Percentiles rank a stretch among this genome's conserved stretches.
Evolutionary conservation across 2,888 invertebrate genomes (phyloP).

Genomic region (Epinotia brunnichana): DNA sequence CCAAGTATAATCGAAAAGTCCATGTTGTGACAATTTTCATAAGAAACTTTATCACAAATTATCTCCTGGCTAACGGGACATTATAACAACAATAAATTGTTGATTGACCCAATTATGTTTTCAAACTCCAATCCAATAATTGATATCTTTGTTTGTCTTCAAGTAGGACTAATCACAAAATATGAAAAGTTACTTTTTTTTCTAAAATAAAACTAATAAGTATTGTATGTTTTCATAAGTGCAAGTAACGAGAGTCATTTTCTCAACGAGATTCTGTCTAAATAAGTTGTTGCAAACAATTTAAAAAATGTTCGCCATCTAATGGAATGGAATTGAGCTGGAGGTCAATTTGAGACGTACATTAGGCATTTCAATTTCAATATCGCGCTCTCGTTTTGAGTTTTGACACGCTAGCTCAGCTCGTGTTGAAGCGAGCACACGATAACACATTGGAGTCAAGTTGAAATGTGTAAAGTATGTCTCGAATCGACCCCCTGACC

Average conservation of each 20-base stretch:
- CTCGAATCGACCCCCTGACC: background rate
- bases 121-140: no score
- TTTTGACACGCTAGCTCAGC: background rate
- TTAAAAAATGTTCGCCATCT: conserved; percentile 14
- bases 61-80: no score
- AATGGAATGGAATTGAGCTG: background rate
- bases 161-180: no score
- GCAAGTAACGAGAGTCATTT: background rate
- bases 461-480: background rate
- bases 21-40: no score
- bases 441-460: background rate
- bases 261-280: background rate
- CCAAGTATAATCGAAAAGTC: no score
- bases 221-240: background rate
- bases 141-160: no score
- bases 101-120: no score
- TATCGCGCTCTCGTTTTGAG: background rate
- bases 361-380: background rate
- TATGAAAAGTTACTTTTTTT: no score
- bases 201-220: no score
- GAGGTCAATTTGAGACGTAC: background rate
- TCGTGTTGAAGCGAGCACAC: no score
- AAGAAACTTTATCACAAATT: no score
- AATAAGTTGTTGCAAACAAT: background rate
- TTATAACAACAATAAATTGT: no score